Evolutionary conservation across 2,113 vertebrate genomes (phyloP).

Genomic region (Microtus oregoni): DNA sequence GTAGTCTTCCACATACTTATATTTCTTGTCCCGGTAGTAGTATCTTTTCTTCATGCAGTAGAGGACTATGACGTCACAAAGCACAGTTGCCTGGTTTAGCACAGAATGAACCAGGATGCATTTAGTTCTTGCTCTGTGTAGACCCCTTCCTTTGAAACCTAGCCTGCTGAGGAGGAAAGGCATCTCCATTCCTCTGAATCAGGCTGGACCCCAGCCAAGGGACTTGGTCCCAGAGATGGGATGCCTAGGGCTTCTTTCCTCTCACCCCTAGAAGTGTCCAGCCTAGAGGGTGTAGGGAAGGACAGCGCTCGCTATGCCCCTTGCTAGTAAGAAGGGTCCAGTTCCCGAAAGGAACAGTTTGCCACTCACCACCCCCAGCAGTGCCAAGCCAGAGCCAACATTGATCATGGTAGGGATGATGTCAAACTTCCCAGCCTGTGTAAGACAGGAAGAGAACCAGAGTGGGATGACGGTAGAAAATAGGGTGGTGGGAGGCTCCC

Average conservation of each 20-base stretch:
- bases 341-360: no score
- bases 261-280: background rate
- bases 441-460: background rate
- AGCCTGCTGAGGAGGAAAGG: background rate
- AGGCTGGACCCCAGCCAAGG: background rate
- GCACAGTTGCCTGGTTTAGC: slow-evolving; percentile 87
- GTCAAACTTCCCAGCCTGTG: slow-evolving; percentile 92
- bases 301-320: background rate
- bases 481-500: background rate
- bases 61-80: slow-evolving; percentile 91
- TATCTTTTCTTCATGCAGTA: slow-evolving; percentile 88
- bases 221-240: background rate
- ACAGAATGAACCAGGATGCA: background rate
- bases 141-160: background rate
- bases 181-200: background rate
- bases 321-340: background rate
- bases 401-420: slow-evolving; percentile 94
- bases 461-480: background rate
- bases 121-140: background rate
- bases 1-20: slow-evolving; percentile 89
- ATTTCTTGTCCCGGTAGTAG: slow-evolving; percentile 91
- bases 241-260: no score
- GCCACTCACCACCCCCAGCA: slow-evolving; percentile 91
- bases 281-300: background rate
- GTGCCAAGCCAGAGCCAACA: slow-evolving; percentile 90